Evolutionary conservation across 2,113 vertebrate species (phyloP), one percentile per base, ranked within the genome.

Genomic region (Salvator merianae): DNA sequence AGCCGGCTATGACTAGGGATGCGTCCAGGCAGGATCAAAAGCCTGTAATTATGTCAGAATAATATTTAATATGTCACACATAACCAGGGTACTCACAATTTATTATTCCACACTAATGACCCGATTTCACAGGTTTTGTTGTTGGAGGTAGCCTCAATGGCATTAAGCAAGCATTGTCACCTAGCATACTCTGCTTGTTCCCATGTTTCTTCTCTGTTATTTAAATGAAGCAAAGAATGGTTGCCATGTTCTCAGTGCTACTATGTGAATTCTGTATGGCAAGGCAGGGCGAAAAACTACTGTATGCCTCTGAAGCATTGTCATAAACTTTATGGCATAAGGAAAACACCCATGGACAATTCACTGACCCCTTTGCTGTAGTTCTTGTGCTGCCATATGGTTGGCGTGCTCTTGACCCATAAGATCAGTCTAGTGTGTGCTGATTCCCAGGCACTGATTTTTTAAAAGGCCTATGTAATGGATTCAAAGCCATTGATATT

Each of bases 401-500:
- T 32, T 47, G 53, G 76, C 47, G 36, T 72, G 76, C 68, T 28
- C 9, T 72, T 72, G 55, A n/a, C 53, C 43, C 10, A 18, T 47
- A 65, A 63, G 36, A 38, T 53, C 36, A 59, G 65, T 55, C 18
- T 32, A 75, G 26, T 62, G 36, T 72, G 69, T 34, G 68, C 68
- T 34, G 63, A 53, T 84, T 84, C 83, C 76, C 76, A 84, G 83
- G 36, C 75, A 32, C 38, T n/a, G 50, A 32, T 40, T 26, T 78
- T 43, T 78, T 22, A 68, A 77, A 47, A n/a, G n/a, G 10, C 7
- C 26, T 26, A 18, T n/a, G 63, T 63, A 62, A 84, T 32, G 22
- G 68, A 72, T 63, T 84, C 76, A 84, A 72, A 62, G 69, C 53
- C 68, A 50, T 77, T 70, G 43, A 84, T 59, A 84, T 79, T 62